A percentile compares a stretch with the other conserved stretches of the same genome.
These are phyloP conservation scores for Heliothis peltigera DNA, from an alignment of 2,888 invertebrate species.

Conservation along the genomic window DNA sequence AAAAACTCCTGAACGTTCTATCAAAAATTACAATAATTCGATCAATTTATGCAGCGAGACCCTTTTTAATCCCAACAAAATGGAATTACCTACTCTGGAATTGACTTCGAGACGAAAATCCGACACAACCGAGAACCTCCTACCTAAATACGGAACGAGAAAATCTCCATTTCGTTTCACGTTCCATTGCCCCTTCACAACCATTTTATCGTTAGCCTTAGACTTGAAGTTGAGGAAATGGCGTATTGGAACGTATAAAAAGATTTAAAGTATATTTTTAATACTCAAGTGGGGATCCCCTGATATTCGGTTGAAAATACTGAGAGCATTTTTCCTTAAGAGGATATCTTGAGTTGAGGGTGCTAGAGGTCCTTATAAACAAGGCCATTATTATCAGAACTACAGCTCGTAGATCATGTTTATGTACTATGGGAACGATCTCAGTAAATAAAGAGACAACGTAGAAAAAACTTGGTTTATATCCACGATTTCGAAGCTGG, in stretches of 20 bases:
- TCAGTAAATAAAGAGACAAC: slow-evolving; percentile 67
- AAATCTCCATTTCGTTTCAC: slow-evolving; percentile 40
- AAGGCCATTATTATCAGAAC: slow-evolving; percentile 85
- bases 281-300: slow-evolving; percentile 34
- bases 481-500: slow-evolving; percentile 3
- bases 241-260: slow-evolving; percentile 47
- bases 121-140: slow-evolving; percentile 57
- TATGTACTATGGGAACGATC: slow-evolving; percentile 76
- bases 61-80: slow-evolving; percentile 81
- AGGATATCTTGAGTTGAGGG: slow-evolving; percentile 71
- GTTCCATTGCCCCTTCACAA: slow-evolving; percentile 54
- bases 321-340: slow-evolving; percentile 64
- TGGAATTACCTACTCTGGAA: slow-evolving; percentile 72
- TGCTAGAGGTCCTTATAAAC: slow-evolving; percentile 79
- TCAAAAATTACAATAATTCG: slow-evolving; percentile 75
- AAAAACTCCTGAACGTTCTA: slow-evolving; percentile 45
- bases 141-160: slow-evolving; percentile 48
- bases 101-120: slow-evolving; percentile 73
- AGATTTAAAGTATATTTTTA: slow-evolving; percentile 36
- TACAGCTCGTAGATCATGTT: slow-evolving; percentile 82
- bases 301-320: slow-evolving; percentile 62
- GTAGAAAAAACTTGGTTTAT: slow-evolving; percentile 26
- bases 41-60: slow-evolving; percentile 76
- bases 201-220: slow-evolving; percentile 26
- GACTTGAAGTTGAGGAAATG: slow-evolving; percentile 31